These are phyloP conservation scores for Aphodius sticticus DNA, from an alignment of 2,888 invertebrate genomes.

Conservation along the genomic window DNA sequence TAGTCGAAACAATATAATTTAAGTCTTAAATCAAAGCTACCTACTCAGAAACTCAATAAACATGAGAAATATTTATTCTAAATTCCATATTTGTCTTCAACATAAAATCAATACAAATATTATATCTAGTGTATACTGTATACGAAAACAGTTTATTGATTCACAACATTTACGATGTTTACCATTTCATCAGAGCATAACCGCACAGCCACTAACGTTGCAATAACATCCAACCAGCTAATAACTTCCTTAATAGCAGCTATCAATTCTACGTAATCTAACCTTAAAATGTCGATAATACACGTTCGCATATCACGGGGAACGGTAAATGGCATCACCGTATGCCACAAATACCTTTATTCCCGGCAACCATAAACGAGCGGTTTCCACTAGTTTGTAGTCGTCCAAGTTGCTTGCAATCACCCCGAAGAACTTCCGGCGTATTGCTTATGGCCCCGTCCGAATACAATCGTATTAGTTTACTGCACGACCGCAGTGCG, in stretches of 20 bases:
- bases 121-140: too few relatives aligned
- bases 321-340: conserved; percentile 11
- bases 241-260: not conserved
- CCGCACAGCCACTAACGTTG: conserved; percentile 9
- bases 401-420: conserved; percentile 16
- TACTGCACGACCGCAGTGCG: conserved; percentile 19
- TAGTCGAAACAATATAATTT: too few relatives aligned
- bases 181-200: not conserved
- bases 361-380: conserved; percentile 14
- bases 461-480: conserved; percentile 23
- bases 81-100: too few relatives aligned
- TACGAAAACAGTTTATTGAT: not conserved
- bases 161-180: not conserved
- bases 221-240: not conserved
- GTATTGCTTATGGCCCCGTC: conserved; percentile 16
- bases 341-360: not conserved
- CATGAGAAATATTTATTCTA: too few relatives aligned
- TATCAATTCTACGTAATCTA: not conserved
- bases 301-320: conserved; percentile 20
- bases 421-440: conserved; percentile 20
- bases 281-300: conserved; percentile 16
- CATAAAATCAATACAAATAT: too few relatives aligned
- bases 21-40: too few relatives aligned
- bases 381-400: conserved; percentile 7
- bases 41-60: too few relatives aligned